Evolutionary conservation across 2,113 vertebrate species (phyloP).

Genomic region (Apteryx mantelli): DNA sequence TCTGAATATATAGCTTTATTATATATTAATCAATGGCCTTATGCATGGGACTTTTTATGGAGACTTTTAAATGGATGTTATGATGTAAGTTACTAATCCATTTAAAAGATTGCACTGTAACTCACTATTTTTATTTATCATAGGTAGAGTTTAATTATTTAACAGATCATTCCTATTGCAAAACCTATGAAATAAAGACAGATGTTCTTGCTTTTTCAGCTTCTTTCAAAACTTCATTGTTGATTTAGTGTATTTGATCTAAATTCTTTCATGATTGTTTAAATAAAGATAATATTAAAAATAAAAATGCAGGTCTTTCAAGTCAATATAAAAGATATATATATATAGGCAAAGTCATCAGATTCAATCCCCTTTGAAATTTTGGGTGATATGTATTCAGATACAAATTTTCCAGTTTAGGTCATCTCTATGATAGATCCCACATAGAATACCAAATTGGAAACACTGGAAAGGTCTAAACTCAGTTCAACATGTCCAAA

Average conservation of each 20-base stretch:
- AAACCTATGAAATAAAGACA: not conserved
- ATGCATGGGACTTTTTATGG: not conserved
- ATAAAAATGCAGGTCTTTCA: not conserved
- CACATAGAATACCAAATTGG: not conserved
- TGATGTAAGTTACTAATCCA: not conserved
- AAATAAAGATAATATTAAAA: not conserved
- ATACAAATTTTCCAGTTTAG: not conserved
- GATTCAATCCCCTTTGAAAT: not conserved
- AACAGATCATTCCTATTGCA: not conserved
- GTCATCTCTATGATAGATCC: not conserved
- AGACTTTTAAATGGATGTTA: not conserved
- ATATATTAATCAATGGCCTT: not conserved
- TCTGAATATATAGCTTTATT: not conserved
- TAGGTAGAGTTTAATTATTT: not conserved
- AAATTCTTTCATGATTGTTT: not conserved
- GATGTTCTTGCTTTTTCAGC: not conserved
- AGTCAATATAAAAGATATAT: not conserved
- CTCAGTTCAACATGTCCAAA: not conserved
- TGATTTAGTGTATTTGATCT: not conserved
- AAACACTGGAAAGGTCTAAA: not conserved
- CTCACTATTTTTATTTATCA: not conserved
- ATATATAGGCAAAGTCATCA: not conserved
- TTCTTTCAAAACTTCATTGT: not conserved
- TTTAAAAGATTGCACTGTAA: conserved; percentile 2
- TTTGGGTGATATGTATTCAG: not conserved